Conservation (phyloP, 2,113 vertebrate species). For the Phocoena phocoena region DNA sequence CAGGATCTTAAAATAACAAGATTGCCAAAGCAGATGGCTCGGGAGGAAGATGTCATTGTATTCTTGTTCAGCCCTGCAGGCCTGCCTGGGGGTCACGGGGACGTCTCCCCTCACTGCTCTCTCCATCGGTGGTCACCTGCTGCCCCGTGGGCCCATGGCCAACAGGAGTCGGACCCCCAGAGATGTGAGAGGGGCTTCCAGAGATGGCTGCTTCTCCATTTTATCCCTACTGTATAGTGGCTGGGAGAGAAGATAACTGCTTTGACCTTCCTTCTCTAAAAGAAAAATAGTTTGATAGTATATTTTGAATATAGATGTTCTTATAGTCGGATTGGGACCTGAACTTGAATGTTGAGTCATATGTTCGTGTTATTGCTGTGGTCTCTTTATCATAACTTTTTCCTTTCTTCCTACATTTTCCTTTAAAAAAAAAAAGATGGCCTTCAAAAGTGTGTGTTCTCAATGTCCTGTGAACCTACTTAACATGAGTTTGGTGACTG, state of each 20-base stretch:
- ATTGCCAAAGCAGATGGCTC: not conserved
- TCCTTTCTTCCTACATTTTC: slow-evolving; percentile 20
- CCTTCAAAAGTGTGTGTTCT: slow-evolving; percentile 66
- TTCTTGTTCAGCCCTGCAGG: fast-evolving
- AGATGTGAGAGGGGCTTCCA: not conserved
- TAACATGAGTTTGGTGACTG: slow-evolving; percentile 7
- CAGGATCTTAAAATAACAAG: not conserved
- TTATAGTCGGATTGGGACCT: slow-evolving; percentile 50
- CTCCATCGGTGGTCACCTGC: fast-evolving
- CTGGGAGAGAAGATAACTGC: slow-evolving; percentile 33
- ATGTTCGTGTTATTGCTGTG: slow-evolving; percentile 55
- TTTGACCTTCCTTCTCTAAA: slow-evolving; percentile 53
- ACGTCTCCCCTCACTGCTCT: not conserved
- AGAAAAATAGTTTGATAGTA: slow-evolving; percentile 77
- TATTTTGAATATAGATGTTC: slow-evolving; percentile 81
- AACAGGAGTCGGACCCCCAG: not conserved
- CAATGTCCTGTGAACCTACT: slow-evolving; percentile 12
- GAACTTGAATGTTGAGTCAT: slow-evolving; percentile 61
- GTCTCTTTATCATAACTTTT: slow-evolving; percentile 38
- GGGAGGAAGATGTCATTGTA: not conserved
- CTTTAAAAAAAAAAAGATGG: slow-evolving; percentile 48
- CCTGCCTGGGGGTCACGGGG: not conserved
- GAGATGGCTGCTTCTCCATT: not conserved
- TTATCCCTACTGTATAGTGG: not conserved
- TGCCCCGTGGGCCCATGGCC: not conserved